Conservation (phyloP, 2,113 vertebrate genomes). For the Pica pica region DNA sequence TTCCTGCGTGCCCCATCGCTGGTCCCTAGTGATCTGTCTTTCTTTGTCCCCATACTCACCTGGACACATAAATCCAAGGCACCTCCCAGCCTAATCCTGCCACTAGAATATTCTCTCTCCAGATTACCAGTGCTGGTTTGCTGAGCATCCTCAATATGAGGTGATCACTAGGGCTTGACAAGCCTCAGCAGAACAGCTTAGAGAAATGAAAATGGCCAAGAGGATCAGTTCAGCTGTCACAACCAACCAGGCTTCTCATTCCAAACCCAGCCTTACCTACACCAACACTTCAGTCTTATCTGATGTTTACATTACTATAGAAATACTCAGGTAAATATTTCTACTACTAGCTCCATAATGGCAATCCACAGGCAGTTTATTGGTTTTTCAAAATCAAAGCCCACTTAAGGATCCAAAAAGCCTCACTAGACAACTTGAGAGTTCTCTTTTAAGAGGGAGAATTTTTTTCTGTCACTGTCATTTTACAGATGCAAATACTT, state of each 20-base stretch:
- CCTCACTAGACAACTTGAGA: neutral
- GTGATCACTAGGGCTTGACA: neutral
- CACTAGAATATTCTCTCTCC: neutral
- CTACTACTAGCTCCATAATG: neutral
- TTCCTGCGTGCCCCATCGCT: neutral
- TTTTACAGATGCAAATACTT: neutral
- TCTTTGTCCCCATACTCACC: neutral
- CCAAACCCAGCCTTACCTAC: neutral
- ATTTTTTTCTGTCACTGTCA: neutral
- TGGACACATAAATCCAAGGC: neutral
- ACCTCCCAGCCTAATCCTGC: neutral
- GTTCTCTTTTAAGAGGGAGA: neutral
- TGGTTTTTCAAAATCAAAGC: neutral
- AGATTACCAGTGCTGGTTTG: neutral
- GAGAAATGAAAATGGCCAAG: neutral
- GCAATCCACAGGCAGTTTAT: neutral
- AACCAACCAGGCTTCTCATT: neutral
- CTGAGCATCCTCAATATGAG: neutral
- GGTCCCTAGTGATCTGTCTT: neutral
- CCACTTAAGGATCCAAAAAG: neutral
- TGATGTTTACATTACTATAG: neutral
- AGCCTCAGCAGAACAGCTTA: neutral
- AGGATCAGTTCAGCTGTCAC: neutral
- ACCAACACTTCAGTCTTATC: neutral
- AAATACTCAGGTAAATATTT: neutral